Conservation (phyloP, 2,888 invertebrate species). For the Bursaphelenchus okinawaensis region DNA sequence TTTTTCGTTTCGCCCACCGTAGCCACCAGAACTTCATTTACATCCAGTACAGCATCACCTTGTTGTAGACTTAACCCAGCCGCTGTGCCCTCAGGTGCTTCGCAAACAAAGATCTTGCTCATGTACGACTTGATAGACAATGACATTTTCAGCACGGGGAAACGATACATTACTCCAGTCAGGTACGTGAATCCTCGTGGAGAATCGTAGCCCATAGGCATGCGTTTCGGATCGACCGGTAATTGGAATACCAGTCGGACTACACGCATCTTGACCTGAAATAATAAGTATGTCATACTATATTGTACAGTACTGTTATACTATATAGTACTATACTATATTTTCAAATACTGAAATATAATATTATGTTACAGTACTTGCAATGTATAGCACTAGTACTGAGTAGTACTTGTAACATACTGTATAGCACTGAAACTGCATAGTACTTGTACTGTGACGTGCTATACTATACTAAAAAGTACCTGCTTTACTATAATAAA, state of each 20-base stretch:
- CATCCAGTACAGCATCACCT: not conserved
- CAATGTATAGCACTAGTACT: too few relatives aligned
- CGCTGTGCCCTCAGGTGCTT: not conserved
- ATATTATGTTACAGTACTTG: too few relatives aligned
- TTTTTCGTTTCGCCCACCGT: not conserved
- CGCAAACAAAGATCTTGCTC: not conserved
- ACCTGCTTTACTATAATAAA: too few relatives aligned
- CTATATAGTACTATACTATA: too few relatives aligned
- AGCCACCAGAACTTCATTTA: not conserved
- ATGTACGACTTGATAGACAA: not conserved
- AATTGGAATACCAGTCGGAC: not conserved
- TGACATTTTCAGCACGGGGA: not conserved
- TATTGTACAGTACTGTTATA: too few relatives aligned
- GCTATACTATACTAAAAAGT: too few relatives aligned
- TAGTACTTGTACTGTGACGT: too few relatives aligned
- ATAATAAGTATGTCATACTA: too few relatives aligned
- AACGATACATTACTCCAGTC: not conserved
- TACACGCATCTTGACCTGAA: not conserved
- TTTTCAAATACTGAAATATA: too few relatives aligned
- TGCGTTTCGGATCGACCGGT: not conserved
- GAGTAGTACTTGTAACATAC: too few relatives aligned
- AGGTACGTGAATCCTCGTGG: not conserved
- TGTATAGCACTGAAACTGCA: not conserved
- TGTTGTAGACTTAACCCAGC: not conserved
- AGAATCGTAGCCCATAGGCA: not conserved